phyloP scores from a whole-genome alignment of 2,113 vertebrate species.

The Gyps fulvus region DNA sequence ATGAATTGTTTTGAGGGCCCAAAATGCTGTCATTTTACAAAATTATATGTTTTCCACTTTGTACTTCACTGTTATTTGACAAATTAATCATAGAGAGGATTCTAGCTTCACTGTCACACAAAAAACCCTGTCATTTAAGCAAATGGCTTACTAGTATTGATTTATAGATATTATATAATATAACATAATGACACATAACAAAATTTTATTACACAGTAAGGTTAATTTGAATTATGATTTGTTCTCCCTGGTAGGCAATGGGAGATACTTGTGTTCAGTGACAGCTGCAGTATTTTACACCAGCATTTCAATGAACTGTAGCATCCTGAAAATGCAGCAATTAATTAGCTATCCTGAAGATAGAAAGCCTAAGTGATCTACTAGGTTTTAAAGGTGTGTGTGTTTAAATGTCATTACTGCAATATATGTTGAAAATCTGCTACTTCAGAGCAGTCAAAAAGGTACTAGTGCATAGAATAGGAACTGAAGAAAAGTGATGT shows the following conservation, averaged over 20 bases:
- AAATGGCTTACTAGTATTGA: conserved; percentile 16
- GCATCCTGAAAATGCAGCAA: not conserved
- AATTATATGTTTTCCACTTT: not conserved
- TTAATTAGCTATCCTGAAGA: not conserved
- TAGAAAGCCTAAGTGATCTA: not conserved
- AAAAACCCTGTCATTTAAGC: not conserved
- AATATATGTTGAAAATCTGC: not conserved
- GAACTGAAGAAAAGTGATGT: not conserved
- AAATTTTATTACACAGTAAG: conserved; percentile 16
- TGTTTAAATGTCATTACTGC: not conserved
- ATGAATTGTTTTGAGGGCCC: not conserved
- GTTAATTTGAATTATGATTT: conserved; percentile 55
- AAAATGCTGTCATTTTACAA: not conserved
- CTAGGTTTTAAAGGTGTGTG: not conserved
- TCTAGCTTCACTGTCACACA: not conserved
- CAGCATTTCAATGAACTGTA: not conserved
- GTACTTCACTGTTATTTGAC: not conserved
- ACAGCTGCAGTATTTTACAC: not conserved
- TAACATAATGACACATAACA: conserved; percentile 10
- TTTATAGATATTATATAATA: not conserved
- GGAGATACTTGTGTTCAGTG: not conserved
- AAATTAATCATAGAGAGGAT: not conserved
- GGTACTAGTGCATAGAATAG: not conserved
- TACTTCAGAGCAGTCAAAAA: not conserved
- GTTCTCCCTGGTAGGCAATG: not conserved